phyloP scores from a whole-genome alignment of 1,140 invertebrate genomes.

The Hycleus phaleratus region DNA sequence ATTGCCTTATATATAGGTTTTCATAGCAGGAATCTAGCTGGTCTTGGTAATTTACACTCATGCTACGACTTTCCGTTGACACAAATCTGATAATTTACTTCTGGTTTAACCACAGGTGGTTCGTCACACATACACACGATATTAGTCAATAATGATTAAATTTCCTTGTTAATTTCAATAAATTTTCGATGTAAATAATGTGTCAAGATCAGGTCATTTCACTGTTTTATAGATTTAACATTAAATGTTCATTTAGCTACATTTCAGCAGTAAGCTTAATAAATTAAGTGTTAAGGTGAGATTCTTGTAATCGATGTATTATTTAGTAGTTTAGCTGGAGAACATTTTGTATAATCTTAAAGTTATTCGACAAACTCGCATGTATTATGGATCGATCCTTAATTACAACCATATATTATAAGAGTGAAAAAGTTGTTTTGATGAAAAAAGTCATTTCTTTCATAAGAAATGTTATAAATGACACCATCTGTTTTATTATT shows the following conservation, averaged over 20 bases:
- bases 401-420: slow-evolving; percentile 20
- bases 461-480: too few relatives aligned
- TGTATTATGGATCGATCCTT: slow-evolving; percentile 19
- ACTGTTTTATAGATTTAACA: neutral
- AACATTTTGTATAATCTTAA: slow-evolving; percentile 18
- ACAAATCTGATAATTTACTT: slow-evolving; percentile 29
- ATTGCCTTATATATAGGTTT: too few relatives aligned
- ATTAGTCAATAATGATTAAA: neutral
- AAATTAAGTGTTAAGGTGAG: slow-evolving; percentile 21
- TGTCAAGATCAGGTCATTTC: slow-evolving; percentile 1
- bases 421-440: slow-evolving; percentile 2
- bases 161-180: slow-evolving; percentile 4
- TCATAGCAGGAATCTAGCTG: slow-evolving; percentile 4
- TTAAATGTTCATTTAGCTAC: slow-evolving; percentile 3
- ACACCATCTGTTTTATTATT: too few relatives aligned
- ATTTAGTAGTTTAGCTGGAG: slow-evolving; percentile 16
- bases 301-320: slow-evolving; percentile 21
- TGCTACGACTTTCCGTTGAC: slow-evolving; percentile 21
- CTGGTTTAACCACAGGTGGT: slow-evolving; percentile 20
- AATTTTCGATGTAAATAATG: slow-evolving; percentile 7
- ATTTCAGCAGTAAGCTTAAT: slow-evolving; percentile 14
- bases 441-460: too few relatives aligned
- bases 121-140: slow-evolving; percentile 6
- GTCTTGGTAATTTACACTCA: slow-evolving; percentile 23
- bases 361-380: neutral